These are phyloP conservation scores for Gymnoscelis rufifasciata DNA, from an alignment of 2,888 invertebrate genomes.

Conservation along the genomic window DNA sequence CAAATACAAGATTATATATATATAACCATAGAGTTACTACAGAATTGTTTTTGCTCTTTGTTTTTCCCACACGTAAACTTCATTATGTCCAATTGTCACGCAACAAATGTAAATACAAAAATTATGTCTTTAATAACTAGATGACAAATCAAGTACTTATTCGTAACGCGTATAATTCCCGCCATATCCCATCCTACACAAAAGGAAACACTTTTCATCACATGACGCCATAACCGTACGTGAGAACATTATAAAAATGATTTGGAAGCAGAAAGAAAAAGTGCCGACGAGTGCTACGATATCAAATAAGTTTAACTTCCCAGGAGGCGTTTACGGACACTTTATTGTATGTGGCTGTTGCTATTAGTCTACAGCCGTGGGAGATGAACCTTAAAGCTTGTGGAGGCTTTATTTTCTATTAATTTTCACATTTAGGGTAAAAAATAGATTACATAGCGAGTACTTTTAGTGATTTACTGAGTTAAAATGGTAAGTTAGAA, in stretches of 20 bases:
- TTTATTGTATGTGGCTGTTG: slow-evolving; percentile 30
- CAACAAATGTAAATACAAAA: not conserved
- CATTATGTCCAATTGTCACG: not conserved
- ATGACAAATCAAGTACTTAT: not conserved
- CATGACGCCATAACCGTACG: slow-evolving; percentile 10
- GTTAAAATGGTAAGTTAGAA: too few species aligned
- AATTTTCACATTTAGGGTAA: slow-evolving; percentile 40
- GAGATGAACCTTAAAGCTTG: slow-evolving; percentile 43
- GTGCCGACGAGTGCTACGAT: slow-evolving; percentile 17
- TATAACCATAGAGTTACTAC: too few species aligned
- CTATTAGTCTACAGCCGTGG: slow-evolving; percentile 35
- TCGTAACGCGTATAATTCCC: not conserved
- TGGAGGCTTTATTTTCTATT: slow-evolving; percentile 58
- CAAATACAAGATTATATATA: too few species aligned
- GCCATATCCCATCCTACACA: not conserved
- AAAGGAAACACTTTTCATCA: not conserved
- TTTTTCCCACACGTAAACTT: not conserved
- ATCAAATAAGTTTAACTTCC: slow-evolving; percentile 15
- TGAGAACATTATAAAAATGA: slow-evolving; percentile 21
- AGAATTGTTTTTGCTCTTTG: too few species aligned
- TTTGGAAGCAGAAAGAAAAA: slow-evolving; percentile 21
- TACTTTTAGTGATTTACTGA: too few species aligned
- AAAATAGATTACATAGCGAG: not conserved
- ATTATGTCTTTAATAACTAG: not conserved
- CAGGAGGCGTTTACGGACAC: slow-evolving; percentile 28